Percentiles rank a stretch among this genome's conserved stretches.
These are phyloP conservation scores for Anabacerthia variegaticeps DNA, from an alignment of 2,797 vertebrate genomes.

Conservation along the genomic window DNA sequence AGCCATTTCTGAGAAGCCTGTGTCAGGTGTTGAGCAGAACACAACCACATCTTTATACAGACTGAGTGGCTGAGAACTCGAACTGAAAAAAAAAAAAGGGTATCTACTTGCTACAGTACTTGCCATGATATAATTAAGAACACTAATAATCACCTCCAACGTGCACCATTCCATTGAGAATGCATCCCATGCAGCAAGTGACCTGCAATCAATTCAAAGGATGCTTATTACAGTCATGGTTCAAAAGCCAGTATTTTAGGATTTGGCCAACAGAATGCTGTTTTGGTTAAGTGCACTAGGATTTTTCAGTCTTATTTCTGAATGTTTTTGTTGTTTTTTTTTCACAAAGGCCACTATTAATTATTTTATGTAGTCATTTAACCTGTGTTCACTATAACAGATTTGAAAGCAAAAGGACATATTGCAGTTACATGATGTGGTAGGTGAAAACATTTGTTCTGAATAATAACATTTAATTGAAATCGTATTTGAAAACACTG, in stretches of 20 bases:
- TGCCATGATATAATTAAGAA: constrained; percentile 1
- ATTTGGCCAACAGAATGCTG: background rate
- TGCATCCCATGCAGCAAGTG: background rate
- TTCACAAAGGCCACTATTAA: background rate
- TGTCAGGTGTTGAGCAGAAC: constrained; percentile 41
- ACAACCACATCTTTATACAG: background rate
- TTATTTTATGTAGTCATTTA: constrained; percentile 19
- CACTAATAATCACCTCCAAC: background rate
- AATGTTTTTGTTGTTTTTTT: background rate
- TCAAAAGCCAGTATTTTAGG: background rate
- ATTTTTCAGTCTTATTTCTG: background rate
- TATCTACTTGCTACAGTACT: constrained; percentile 2
- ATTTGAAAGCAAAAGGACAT: constrained; percentile 26
- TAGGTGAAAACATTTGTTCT: constrained; percentile 53
- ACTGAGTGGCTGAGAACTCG: background rate
- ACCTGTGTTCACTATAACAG: constrained; percentile 4
- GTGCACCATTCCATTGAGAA: background rate
- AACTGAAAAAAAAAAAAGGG: background rate
- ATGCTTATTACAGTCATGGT: background rate
- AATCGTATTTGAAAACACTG: constrained; percentile 26
- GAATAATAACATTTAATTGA: constrained; percentile 42
- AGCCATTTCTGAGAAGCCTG: constrained; percentile 18
- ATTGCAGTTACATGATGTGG: constrained; percentile 1
- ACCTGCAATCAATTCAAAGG: background rate
- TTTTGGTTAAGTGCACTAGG: background rate